Percentiles rank a stretch among this genome's conserved stretches.
Conservation (phyloP, 2,888 invertebrate species). For the Acronicta psi region DNA sequence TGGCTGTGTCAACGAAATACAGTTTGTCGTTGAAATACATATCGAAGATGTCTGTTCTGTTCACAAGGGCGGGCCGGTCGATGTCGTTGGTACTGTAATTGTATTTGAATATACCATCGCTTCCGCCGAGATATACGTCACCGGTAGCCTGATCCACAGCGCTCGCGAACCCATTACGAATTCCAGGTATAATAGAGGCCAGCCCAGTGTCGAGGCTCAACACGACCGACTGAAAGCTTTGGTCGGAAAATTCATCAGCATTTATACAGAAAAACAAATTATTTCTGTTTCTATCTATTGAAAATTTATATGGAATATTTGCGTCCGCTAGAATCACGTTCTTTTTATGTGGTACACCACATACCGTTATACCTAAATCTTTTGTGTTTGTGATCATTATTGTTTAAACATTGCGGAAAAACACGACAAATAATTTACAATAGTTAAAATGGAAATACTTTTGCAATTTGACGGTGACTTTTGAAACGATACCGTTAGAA, state of each 20-base stretch:
- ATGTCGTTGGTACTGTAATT: conserved; percentile 64
- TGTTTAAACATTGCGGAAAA: conserved; percentile 23
- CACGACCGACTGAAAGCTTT: conserved; percentile 74
- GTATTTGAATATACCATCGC: conserved; percentile 74
- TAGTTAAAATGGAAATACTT: background rate
- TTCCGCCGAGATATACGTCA: conserved; percentile 72
- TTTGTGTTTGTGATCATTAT: conserved; percentile 41
- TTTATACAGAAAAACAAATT: conserved; percentile 75
- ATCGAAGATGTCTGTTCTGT: conserved; percentile 71
- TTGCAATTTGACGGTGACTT: conserved; percentile 2
- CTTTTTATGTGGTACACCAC: conserved; percentile 60
- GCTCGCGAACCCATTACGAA: conserved; percentile 76
- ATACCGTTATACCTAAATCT: conserved; percentile 46
- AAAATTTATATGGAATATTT: conserved; percentile 74
- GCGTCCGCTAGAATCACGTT: conserved; percentile 72
- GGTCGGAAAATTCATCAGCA: conserved; percentile 74
- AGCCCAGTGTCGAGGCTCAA: conserved; percentile 66
- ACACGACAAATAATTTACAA: conserved; percentile 31
- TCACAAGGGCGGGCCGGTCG: conserved; percentile 61
- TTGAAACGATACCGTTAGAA: too few relatives aligned
- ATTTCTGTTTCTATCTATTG: conserved; percentile 66
- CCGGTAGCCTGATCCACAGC: conserved; percentile 70
- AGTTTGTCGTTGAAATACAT: conserved; percentile 70
- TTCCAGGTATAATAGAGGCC: conserved; percentile 66
- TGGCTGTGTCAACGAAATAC: conserved; percentile 73